phyloP scores from a whole-genome alignment of 37 sponge, comb jelly and placozoan genomes.

The Hormiphora californensis region DNA sequence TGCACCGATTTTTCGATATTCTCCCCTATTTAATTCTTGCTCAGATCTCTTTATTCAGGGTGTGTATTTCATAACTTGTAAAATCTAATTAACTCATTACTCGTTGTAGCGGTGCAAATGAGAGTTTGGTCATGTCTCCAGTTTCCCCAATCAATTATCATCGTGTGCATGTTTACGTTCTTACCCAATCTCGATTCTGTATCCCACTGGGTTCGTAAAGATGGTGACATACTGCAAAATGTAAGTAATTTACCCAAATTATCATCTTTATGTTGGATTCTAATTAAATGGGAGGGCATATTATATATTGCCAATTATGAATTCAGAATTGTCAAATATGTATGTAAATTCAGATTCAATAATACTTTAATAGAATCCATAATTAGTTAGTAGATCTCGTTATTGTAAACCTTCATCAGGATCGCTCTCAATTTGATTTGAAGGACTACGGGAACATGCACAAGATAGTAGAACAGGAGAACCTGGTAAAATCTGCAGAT shows the following conservation, averaged over 20 bases:
- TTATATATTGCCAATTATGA: background rate
- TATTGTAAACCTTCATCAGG: background rate
- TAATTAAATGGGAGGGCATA: background rate
- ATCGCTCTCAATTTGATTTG: slow-evolving; percentile 13
- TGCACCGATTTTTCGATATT: too few relatives aligned
- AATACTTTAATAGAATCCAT: background rate
- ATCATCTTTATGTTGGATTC: background rate
- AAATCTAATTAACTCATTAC: too few relatives aligned
- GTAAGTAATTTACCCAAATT: background rate
- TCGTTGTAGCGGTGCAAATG: too few relatives aligned
- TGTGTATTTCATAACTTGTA: too few relatives aligned
- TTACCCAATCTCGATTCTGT: slow-evolving; percentile 20
- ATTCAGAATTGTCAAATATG: background rate
- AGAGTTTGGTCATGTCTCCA: too few relatives aligned
- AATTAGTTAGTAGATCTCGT: background rate
- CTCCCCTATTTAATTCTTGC: too few relatives aligned
- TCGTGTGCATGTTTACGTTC: too few relatives aligned
- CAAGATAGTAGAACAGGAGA: slow-evolving; percentile 28
- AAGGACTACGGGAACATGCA: slow-evolving; percentile 1
- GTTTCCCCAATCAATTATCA: too few relatives aligned
- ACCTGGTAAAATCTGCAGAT: slow-evolving; percentile 34
- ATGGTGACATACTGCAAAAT: background rate
- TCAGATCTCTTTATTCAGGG: too few relatives aligned
- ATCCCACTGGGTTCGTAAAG: background rate
- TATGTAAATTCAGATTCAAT: background rate